A percentile compares a stretch with the other conserved stretches of the same genome.
phyloP scores from a whole-genome alignment of 1,140 invertebrate genomes.

The Mya arenaria region DNA sequence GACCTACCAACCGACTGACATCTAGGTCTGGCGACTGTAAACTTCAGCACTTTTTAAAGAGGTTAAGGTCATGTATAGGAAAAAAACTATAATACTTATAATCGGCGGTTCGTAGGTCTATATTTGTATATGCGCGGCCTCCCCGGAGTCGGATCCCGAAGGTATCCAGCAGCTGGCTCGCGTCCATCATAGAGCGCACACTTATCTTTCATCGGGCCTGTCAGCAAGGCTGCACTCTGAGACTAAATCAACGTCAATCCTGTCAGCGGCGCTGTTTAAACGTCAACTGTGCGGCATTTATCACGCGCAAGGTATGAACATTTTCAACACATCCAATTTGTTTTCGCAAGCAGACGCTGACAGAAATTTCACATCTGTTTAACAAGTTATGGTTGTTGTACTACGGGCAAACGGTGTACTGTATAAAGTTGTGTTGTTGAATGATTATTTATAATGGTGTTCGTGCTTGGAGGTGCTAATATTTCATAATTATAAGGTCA shows the following conservation, averaged over 20 bases:
- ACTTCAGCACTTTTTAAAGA: no score
- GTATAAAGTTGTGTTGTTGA: neutral
- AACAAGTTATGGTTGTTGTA: constrained; percentile 7
- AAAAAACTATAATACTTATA: no score
- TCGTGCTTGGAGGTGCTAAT: no score
- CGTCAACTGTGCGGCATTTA: constrained; percentile 52
- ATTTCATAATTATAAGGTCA: no score
- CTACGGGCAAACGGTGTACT: no score
- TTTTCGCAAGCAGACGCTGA: constrained; percentile 34
- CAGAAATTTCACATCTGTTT: constrained; percentile 43
- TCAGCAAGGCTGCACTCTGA: constrained; percentile 18
- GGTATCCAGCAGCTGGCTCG: constrained; percentile 41
- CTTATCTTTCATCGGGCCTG: constrained; percentile 44
- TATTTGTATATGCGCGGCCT: no score
- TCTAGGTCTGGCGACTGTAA: no score
- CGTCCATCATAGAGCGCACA: constrained; percentile 19
- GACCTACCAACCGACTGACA: no score
- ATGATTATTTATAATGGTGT: neutral
- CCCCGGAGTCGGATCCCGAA: no score
- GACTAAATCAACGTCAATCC: constrained; percentile 51
- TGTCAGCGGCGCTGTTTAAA: constrained; percentile 50
- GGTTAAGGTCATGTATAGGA: no score
- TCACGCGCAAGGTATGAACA: constrained; percentile 51
- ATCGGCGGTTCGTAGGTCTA: no score
- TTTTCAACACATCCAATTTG: constrained; percentile 53